Evolutionary conservation across 2,888 invertebrate species (phyloP).

Genomic region (Acleris literana): DNA sequence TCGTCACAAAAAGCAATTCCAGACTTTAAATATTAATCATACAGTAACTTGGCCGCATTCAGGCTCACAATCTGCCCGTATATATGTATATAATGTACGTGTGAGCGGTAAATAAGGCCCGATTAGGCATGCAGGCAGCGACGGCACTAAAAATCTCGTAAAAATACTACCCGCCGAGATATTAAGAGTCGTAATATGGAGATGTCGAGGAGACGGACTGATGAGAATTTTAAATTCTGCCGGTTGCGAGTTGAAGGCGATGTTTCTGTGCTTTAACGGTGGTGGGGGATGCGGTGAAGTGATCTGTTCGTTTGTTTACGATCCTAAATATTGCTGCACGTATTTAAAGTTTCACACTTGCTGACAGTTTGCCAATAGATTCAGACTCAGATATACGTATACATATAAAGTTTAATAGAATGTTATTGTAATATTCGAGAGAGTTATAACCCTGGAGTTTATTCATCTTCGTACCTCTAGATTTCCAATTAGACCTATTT

Average conservation of each 20-base stretch:
- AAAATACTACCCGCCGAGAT: slow-evolving; percentile 58
- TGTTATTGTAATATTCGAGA: too few species aligned
- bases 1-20: slow-evolving; percentile 23
- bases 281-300: too few species aligned
- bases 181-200: slow-evolving; percentile 47
- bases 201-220: slow-evolving; percentile 24
- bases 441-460: too few species aligned
- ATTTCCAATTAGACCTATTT: too few species aligned
- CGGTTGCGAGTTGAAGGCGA: slow-evolving; percentile 3
- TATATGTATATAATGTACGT: not conserved
- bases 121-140: slow-evolving; percentile 57
- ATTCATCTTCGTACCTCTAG: too few species aligned
- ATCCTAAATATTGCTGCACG: too few species aligned
- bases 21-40: slow-evolving; percentile 27
- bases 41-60: slow-evolving; percentile 1
- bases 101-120: slow-evolving; percentile 46
- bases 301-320: too few species aligned
- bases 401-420: too few species aligned
- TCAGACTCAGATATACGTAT: too few species aligned
- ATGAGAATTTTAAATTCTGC: slow-evolving; percentile 37
- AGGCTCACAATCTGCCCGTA: not conserved
- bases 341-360: too few species aligned
- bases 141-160: slow-evolving; percentile 59
- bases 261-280: too few species aligned
- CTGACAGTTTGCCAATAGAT: too few species aligned